These are phyloP conservation scores for Oscheius sp. DNA, from an alignment of 2,888 invertebrate species.

Conservation along the genomic window DNA sequence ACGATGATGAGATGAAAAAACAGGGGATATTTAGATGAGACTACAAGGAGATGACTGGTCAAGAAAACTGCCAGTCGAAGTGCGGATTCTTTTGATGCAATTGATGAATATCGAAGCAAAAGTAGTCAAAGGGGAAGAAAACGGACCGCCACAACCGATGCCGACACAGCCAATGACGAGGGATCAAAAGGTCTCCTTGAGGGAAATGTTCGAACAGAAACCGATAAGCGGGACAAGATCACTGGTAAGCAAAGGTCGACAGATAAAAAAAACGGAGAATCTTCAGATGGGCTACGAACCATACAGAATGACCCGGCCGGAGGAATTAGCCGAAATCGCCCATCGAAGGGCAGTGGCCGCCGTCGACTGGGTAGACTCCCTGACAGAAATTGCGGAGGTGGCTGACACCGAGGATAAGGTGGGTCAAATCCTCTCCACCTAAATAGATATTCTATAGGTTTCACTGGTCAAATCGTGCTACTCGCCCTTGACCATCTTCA, in stretches of 20 bases:
- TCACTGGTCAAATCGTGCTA: slow-evolving; percentile 70
- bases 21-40: slow-evolving; percentile 60
- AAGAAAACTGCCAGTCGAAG: slow-evolving; percentile 70
- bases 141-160: slow-evolving; percentile 40
- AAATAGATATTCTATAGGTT: slow-evolving; percentile 42
- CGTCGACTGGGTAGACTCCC: slow-evolving; percentile 71
- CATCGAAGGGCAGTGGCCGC: slow-evolving; percentile 71
- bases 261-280: not conserved
- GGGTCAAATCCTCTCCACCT: not conserved
- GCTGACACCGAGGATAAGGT: slow-evolving; percentile 70
- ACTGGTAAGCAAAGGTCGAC: slow-evolving; percentile 46
- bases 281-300: slow-evolving; percentile 71
- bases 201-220: slow-evolving; percentile 71
- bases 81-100: slow-evolving; percentile 69
- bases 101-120: slow-evolving; percentile 71
- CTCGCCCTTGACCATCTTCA: slow-evolving; percentile 72
- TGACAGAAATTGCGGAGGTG: slow-evolving; percentile 68
- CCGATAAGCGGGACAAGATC: slow-evolving; percentile 57
- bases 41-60: slow-evolving; percentile 72
- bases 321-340: slow-evolving; percentile 70
- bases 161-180: slow-evolving; percentile 27
- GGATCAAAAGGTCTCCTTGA: slow-evolving; percentile 61
- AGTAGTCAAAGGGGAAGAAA: slow-evolving; percentile 62
- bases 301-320: slow-evolving; percentile 65
- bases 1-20: too few relatives aligned